phyloP scores from a whole-genome alignment of 2,113 vertebrate species.

The Percopsis transmontana region DNA sequence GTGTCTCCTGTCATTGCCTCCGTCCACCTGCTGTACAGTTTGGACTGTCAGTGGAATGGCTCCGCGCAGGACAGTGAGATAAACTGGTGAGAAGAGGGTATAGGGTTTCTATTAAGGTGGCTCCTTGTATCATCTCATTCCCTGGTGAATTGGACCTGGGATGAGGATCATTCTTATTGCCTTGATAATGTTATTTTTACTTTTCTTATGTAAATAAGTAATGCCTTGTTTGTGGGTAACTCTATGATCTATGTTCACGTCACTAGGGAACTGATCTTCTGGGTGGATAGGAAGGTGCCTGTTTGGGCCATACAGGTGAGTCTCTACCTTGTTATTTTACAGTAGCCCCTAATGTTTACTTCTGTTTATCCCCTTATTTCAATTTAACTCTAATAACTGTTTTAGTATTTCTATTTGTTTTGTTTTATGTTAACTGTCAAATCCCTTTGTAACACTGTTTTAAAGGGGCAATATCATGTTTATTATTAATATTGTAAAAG shows the following conservation, averaged over 20 bases:
- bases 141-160: too few species aligned
- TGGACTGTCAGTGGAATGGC: conserved; percentile 70
- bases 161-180: neutral
- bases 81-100: conserved; percentile 71
- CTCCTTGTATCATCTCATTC: neutral
- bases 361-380: neutral
- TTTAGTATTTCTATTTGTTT: too few species aligned
- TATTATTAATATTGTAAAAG: too few species aligned
- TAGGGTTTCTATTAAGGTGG: neutral
- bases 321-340: conserved; percentile 9
- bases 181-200: neutral
- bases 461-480: too few species aligned
- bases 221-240: neutral
- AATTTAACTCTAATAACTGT: neutral
- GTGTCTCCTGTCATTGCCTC: neutral
- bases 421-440: too few species aligned
- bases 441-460: too few species aligned
- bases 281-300: conserved; percentile 89
- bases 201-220: neutral
- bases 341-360: too few species aligned
- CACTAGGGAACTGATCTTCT: conserved; percentile 78
- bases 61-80: conserved; percentile 71
- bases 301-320: conserved; percentile 96
- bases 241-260: conserved; percentile 7
- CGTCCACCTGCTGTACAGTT: conserved; percentile 36